Evolutionary conservation across 1,140 invertebrate species (phyloP), one percentile per base, ranked within the genome.

Genomic region (Armadillidium nasatum): DNA sequence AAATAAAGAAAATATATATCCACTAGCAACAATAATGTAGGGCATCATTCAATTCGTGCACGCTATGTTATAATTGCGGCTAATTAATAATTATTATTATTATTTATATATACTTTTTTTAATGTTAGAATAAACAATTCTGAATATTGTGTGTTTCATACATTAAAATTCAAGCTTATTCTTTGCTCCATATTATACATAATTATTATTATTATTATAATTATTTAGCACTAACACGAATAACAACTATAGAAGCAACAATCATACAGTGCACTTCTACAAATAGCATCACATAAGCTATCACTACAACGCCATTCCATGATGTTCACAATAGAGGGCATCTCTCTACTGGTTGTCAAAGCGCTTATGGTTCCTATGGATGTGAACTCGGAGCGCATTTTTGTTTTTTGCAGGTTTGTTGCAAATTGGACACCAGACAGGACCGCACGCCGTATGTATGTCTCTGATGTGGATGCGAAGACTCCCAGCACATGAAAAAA

Each of bases 401-500:
- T 81, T 82, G 76, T 82, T 82, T 77, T 82, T 82, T 75, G 81
- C 79, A 67, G 79, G 77, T 76, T 82, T 82, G 72, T 80, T 78
- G 76, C 81, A 82, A 72, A 82, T 80, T 71, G 77, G 77, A 76
- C 81, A 82, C 77, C 77, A 78, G 78, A 82, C 79, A 60, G 81
- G 81, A 70, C 81, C 81, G 70, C 77, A 74, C 72, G 77, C 72
- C 66, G 77, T 81, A 75, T 82, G 81, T 60, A 82, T 82, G 76
- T 82, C 79, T 72, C 79, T 78, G 75, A 80, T 76, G 79, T 82
- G 81, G 78, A 79, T 82, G 73, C 77, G 76, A 72, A 82, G 76
- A 73, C 81, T 80, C 75, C 79, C 79, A 78, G 79, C 79, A 75
- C 79, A 80, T 74, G 79, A 80, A 77, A 80, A 80, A 76, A 80